Base-by-base conservation (phyloP, 2,113 vertebrate genomes). In the Otus sunia region DNA sequence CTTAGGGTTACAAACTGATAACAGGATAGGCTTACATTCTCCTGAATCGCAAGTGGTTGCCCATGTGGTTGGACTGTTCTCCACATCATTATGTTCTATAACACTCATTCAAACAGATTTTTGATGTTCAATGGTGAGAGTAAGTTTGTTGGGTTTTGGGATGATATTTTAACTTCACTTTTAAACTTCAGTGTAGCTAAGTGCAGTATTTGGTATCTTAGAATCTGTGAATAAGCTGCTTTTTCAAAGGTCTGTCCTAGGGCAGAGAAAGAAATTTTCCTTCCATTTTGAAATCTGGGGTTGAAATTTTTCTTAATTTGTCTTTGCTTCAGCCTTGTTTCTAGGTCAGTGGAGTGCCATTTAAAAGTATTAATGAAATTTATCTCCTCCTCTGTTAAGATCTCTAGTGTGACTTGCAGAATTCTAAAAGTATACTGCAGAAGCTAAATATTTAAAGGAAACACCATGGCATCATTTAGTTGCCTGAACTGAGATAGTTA, bases 11-110 rank as follows among this genome's bases (percentile, higher is more conserved):
- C 45, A 36, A 20, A 60, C 11, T 20, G 26, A 37, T 36, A 39
- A 47, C 27, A 83, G 56, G 59, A 49, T 34, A 89, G 62, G 52
- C 12, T 22, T 39, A 5, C 4, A 59, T 20, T 49, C 18, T 89
- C 52, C 37, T 53, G 73, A 66, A 30, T 25, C 43, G 32, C 23
- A 62, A 5, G 9, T 34, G 26, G 6, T 41, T 90, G 10, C 52
- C 34, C 0, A 0, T 1, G 1, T 58, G 21, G 26, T 64, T 52
- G 47, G 4, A 34, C 37, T 63, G 22, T 53, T 82, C 25, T 58
- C 32, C 32, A 10, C 15, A 22, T 58, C 3, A 0, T 58, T 41
- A 3, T 5, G 8, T 59, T 50, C 41, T 68, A 8, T 21, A 77
- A 59, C 13, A 18, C 18, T 72, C 4, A 36, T 66, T 80, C 47